A percentile compares a stretch with the other conserved stretches of the same genome.
Evolutionary conservation across 2,797 vertebrate species (phyloP).

Genomic region (Aplochiton taeniatus): DNA sequence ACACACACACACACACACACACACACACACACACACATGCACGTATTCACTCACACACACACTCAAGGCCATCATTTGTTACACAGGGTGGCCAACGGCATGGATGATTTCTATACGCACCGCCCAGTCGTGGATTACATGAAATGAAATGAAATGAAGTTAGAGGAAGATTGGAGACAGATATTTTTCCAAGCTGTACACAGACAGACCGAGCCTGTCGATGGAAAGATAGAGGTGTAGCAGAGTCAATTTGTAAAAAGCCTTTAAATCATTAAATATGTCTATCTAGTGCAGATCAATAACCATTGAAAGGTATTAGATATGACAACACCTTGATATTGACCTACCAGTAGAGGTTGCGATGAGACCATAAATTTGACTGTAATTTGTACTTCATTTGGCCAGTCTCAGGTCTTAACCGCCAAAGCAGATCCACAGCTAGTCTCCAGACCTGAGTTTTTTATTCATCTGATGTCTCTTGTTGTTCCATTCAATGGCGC

Average conservation of each 20-base stretch:
- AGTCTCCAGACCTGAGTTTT: slow-evolving; percentile 14
- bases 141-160: slow-evolving; percentile 36
- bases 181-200: slow-evolving; percentile 1
- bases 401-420: too few species aligned
- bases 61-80: slow-evolving; percentile 48
- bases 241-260: slow-evolving; percentile 22
- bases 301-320: too few species aligned
- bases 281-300: too few species aligned
- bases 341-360: slow-evolving; percentile 10
- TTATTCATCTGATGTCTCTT: slow-evolving; percentile 38
- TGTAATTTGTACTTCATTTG: too few species aligned
- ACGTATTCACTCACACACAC: slow-evolving; percentile 10
- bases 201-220: slow-evolving; percentile 32
- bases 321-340: too few species aligned
- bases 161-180: slow-evolving; percentile 20
- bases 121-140: slow-evolving; percentile 47
- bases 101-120: slow-evolving; percentile 52
- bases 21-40: slow-evolving; percentile 20
- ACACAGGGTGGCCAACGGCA: slow-evolving; percentile 37
- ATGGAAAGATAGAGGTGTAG: slow-evolving; percentile 32
- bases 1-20: neutral
- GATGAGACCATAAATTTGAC: slow-evolving; percentile 10
- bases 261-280: too few species aligned
- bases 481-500: slow-evolving; percentile 54
- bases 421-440: too few species aligned